These are phyloP conservation scores for Ganaspis brasiliensis DNA, from an alignment of 2,888 invertebrate genomes.

Conservation along the genomic window DNA sequence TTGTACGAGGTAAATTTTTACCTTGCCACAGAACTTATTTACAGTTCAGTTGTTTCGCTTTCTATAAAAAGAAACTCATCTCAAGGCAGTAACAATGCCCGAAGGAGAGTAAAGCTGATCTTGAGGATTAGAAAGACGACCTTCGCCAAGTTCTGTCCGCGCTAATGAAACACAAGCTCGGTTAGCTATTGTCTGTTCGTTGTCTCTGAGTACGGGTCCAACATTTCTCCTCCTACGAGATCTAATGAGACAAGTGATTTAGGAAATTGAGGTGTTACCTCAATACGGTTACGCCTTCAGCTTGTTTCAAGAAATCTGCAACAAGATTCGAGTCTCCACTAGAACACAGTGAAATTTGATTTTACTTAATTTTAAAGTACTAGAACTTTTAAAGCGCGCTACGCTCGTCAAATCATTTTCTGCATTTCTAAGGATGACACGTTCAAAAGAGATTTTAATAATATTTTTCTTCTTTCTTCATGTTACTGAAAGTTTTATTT, in stretches of 20 bases:
- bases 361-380: too few species aligned
- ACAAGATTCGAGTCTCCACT: not conserved
- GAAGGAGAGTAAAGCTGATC: not conserved
- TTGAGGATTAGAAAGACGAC: slow-evolving; percentile 21
- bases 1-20: too few species aligned
- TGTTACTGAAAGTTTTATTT: too few species aligned
- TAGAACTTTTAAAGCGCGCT: too few species aligned
- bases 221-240: slow-evolving; percentile 5
- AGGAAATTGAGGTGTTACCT: slow-evolving; percentile 27
- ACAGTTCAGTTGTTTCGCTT: not conserved
- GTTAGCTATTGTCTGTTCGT: slow-evolving; percentile 70
- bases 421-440: too few species aligned
- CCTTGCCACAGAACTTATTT: not conserved
- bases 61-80: not conserved
- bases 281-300: slow-evolving; percentile 6
- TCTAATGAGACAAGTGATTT: slow-evolving; percentile 41
- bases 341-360: too few species aligned
- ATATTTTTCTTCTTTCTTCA: too few species aligned
- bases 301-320: slow-evolving; percentile 12
- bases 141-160: slow-evolving; percentile 67
- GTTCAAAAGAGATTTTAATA: too few species aligned
- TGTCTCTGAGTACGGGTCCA: not conserved
- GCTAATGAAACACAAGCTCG: slow-evolving; percentile 74
- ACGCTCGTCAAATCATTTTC: too few species aligned
- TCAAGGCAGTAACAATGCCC: slow-evolving; percentile 10